Conservation (phyloP, 2,797 vertebrate genomes). For the Acipenser ruthenus region DNA sequence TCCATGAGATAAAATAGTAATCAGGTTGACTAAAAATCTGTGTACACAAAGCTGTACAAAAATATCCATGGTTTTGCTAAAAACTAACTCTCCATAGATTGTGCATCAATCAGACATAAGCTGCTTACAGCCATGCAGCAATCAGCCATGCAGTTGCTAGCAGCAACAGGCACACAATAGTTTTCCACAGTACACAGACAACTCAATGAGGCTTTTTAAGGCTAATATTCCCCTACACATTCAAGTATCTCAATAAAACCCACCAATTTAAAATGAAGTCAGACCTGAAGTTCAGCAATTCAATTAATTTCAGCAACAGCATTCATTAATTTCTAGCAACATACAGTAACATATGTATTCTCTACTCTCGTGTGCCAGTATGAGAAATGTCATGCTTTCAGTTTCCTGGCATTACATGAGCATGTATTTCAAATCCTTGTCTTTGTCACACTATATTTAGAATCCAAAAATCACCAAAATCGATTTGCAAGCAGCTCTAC, state of each 20-base stretch:
- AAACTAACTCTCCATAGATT: conserved; percentile 37
- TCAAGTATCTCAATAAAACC: not conserved
- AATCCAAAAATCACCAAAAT: too few relatives aligned
- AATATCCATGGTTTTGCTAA: conserved; percentile 24
- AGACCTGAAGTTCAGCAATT: not conserved
- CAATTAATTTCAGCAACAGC: not conserved
- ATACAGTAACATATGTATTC: too few relatives aligned
- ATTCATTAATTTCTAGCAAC: too few relatives aligned
- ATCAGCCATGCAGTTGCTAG: conserved; percentile 50
- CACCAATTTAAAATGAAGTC: not conserved
- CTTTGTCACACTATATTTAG: too few relatives aligned
- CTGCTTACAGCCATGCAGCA: conserved; percentile 34
- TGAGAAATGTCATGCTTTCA: too few relatives aligned
- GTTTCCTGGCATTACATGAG: too few relatives aligned
- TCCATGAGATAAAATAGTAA: conserved; percentile 34
- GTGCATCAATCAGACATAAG: conserved; percentile 55
- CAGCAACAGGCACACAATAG: conserved; percentile 59
- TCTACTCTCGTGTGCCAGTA: too few relatives aligned
- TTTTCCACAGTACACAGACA: too few relatives aligned
- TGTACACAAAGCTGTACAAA: conserved; percentile 28
- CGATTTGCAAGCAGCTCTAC: too few relatives aligned
- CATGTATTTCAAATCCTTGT: too few relatives aligned
- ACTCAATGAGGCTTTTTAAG: too few relatives aligned
- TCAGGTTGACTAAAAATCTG: conserved; percentile 36
- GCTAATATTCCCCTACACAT: conserved; percentile 10